A percentile compares a stretch with the other conserved stretches of the same genome.
These are phyloP conservation scores for Hippocampus kuda DNA, from an alignment of 2,797 vertebrate species.

Conservation along the genomic window DNA sequence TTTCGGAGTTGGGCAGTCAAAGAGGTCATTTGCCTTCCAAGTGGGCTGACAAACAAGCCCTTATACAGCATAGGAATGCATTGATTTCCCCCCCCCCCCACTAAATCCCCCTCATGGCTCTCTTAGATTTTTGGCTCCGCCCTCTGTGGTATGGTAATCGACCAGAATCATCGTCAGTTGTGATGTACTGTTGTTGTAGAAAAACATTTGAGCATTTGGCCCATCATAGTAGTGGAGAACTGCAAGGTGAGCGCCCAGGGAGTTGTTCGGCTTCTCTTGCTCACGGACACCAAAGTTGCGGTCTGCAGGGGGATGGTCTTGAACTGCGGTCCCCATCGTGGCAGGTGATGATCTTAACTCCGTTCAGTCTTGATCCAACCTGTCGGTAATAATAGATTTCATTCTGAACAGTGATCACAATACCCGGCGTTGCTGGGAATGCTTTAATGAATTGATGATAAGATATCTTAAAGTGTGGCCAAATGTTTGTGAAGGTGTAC, in stretches of 20 bases:
- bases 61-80: slow-evolving; percentile 61
- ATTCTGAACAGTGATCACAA: slow-evolving; percentile 2
- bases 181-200: too few species aligned
- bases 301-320: too few species aligned
- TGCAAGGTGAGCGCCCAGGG: too few species aligned
- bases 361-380: too few species aligned
- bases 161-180: too few species aligned
- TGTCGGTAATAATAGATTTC: not conserved
- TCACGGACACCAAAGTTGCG: too few species aligned
- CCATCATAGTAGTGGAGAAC: too few species aligned
- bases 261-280: too few species aligned
- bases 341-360: too few species aligned
- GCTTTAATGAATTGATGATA: slow-evolving; percentile 31
- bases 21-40: slow-evolving; percentile 59
- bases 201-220: too few species aligned
- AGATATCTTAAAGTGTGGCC: slow-evolving; percentile 27
- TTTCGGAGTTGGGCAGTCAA: slow-evolving; percentile 53
- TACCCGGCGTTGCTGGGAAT: not conserved
- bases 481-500: slow-evolving; percentile 13
- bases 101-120: slow-evolving; percentile 41
- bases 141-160: not conserved
- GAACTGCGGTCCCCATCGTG: too few species aligned
- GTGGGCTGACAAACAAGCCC: slow-evolving; percentile 35
- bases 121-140: not conserved
- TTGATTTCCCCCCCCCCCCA: slow-evolving; percentile 31